Base-by-base conservation (phyloP, 1,140 invertebrate genomes). In the Pogonus chalceus region DNA sequence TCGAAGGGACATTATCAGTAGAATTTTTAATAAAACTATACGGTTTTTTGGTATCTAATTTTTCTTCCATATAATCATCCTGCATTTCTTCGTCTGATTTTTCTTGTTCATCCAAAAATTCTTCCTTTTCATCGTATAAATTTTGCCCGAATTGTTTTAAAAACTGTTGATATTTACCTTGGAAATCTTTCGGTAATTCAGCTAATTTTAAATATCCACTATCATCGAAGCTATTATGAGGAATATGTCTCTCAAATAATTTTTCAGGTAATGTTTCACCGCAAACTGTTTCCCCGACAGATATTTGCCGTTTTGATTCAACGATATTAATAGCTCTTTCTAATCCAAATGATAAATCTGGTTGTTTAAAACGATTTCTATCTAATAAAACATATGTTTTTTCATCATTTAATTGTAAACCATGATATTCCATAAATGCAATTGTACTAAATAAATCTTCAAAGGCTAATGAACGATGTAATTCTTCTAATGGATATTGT, bases 171-270 rank as follows among this genome's bases (percentile, higher is more conserved):
- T 56, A 60, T 72, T 64, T 62, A 68, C 70, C 53, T 70, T 54
- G 72, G 72, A 57, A 71, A 69, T 22, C 60, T 59, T 1, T 72
- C 72, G 53, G 67, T 65, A 61, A 73, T 69, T 23, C 68, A 66
- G 65, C 80, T 74, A 68, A 80, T 75, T 58, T 74, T 66, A 59
- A 78, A 64, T 73, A 79, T 2, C 83, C 81, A 47, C 81, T 69
- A 12, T 68, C 64, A 62, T 80, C 75, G 60, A 89, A 89, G 70
- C 86, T 89, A 16, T 77, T 75, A 57, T 85, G 79, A 0, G 80
- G 75, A 2, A 62, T 62, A 59, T 84, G 78, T 55, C 69, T 69
- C 55, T 69, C 55, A 55, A 76, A 80, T 35, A 65, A 24, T 58
- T 73, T 62, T 22, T 73, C 62, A 21, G 73, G 64, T 1, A 82